A percentile compares a stretch with the other conserved stretches of the same genome.
phyloP scores from a whole-genome alignment of 2,113 vertebrate genomes.

The Athene cunicularia region DNA sequence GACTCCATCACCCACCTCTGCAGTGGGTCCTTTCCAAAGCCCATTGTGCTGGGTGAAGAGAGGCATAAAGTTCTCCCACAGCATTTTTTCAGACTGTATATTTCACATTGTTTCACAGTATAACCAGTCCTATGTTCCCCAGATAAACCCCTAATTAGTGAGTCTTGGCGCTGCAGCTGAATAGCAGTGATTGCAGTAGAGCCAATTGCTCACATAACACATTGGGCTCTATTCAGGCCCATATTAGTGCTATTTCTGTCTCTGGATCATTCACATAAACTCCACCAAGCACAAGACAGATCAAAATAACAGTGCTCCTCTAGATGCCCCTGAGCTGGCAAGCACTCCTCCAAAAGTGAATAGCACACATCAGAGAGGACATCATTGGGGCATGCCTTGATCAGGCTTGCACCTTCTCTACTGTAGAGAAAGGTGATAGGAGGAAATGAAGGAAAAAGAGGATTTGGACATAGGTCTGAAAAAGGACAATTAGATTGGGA shows the following conservation, averaged over 20 bases:
- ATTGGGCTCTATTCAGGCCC: constrained; percentile 28
- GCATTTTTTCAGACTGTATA: constrained; percentile 3
- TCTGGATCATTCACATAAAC: neutral
- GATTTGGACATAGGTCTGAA: neutral
- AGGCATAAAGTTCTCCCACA: neutral
- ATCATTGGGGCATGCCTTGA: neutral
- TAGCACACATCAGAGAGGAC: neutral
- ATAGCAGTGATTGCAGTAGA: constrained; percentile 31
- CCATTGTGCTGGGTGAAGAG: neutral
- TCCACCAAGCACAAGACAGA: neutral
- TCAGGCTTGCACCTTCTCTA: neutral
- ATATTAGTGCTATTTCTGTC: constrained; percentile 33
- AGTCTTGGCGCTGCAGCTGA: neutral
- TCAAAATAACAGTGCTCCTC: neutral
- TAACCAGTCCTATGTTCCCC: constrained; percentile 24
- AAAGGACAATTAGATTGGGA: neutral
- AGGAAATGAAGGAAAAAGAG: neutral
- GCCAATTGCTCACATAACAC: neutral
- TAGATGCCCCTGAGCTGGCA: neutral
- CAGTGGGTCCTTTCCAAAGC: neutral
- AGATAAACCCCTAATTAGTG: constrained; percentile 39
- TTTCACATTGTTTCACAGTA: constrained; percentile 21
- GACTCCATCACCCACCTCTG: neutral
- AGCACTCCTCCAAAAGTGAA: neutral
- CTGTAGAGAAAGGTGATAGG: neutral